These are phyloP conservation scores for Drosophila subobscura DNA, from an alignment of 1,140 invertebrate species.

Conservation along the genomic window DNA sequence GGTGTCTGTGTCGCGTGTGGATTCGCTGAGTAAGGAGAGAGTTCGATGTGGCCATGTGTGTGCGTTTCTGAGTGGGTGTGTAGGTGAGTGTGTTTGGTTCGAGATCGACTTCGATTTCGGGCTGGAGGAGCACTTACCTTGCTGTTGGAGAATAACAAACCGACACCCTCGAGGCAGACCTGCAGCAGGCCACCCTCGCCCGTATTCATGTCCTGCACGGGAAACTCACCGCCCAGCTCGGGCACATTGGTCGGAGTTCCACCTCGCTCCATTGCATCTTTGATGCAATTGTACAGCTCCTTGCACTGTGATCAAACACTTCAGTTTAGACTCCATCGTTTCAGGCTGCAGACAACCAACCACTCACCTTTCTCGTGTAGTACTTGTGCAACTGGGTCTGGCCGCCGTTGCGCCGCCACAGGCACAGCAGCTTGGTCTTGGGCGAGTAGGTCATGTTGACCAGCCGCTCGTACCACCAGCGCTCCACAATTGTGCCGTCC, in stretches of 20 bases:
- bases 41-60: slow-evolving; percentile 28
- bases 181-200: slow-evolving; percentile 98
- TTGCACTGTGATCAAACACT: slow-evolving; percentile 89
- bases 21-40: too few relatives aligned
- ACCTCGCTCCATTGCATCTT: slow-evolving; percentile 99
- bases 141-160: slow-evolving; percentile 98
- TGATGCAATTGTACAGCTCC: slow-evolving; percentile 99
- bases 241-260: slow-evolving; percentile 90
- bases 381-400: slow-evolving; percentile 97
- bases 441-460: slow-evolving; percentile 99
- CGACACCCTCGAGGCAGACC: slow-evolving; percentile 99
- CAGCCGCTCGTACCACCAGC: slow-evolving; percentile 99
- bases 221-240: slow-evolving; percentile 99
- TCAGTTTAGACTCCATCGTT: background rate
- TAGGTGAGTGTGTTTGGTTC: slow-evolving; percentile 2
- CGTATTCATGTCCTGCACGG: slow-evolving; percentile 97
- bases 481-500: slow-evolving; percentile 93
- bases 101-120: background rate
- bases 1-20: too few relatives aligned
- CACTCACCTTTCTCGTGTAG: slow-evolving; percentile 97
- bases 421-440: slow-evolving; percentile 97
- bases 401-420: slow-evolving; percentile 96
- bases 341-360: too few relatives aligned
- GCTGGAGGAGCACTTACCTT: slow-evolving; percentile 89
- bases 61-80: slow-evolving; percentile 1